Percentiles rank a stretch among this genome's conserved stretches.
Conservation (phyloP, 2,797 vertebrate species). For the Lepus townsendii region DNA sequence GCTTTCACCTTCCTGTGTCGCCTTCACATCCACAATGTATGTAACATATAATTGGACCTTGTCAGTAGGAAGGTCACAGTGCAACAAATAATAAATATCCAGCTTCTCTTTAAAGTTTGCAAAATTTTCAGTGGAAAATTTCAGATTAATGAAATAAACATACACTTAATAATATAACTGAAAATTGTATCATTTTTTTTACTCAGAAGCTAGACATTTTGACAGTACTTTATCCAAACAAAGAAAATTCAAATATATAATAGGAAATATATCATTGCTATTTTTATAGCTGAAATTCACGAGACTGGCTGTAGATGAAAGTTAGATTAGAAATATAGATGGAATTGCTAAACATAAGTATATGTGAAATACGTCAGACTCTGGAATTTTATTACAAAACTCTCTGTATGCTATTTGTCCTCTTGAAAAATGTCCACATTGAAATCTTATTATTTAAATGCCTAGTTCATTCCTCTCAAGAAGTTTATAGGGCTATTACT, state of each 20-base stretch:
- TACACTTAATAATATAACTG: background rate
- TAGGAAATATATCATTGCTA: background rate
- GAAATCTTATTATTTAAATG: conserved; percentile 3
- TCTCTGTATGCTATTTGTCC: background rate
- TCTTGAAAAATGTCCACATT: conserved; percentile 72
- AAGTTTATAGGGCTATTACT: conserved; percentile 48
- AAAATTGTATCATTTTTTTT: background rate
- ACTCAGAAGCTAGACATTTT: background rate
- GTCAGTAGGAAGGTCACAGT: background rate
- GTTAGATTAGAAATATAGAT: conserved; percentile 28
- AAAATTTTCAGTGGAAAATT: background rate
- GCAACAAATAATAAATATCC: background rate
- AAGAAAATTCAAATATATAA: background rate
- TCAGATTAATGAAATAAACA: background rate
- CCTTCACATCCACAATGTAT: background rate
- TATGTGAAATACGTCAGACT: conserved; percentile 64
- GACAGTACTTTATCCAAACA: background rate
- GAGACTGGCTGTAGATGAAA: background rate
- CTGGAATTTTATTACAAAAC: conserved; percentile 31
- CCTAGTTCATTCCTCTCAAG: background rate
- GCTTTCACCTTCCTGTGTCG: background rate
- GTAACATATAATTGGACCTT: background rate
- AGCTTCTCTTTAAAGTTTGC: background rate
- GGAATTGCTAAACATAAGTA: conserved; percentile 1
- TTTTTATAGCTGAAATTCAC: conserved; percentile 48